Evolutionary conservation across 2,888 invertebrate species (phyloP), one percentile per base, ranked within the genome.

Genomic region (Amiota communis): DNA sequence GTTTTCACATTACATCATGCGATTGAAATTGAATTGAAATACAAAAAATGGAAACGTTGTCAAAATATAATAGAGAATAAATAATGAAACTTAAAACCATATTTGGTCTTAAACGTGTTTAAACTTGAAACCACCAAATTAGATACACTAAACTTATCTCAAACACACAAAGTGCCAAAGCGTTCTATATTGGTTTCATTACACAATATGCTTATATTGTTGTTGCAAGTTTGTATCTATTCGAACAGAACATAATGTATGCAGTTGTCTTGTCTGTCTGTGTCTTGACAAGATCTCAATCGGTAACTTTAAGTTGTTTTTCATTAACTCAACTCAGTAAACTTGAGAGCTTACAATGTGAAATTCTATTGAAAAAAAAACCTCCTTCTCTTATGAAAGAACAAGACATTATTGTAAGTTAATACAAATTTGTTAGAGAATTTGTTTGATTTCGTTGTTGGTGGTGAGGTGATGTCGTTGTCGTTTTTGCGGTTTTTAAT

Each of bases 11-110:
- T 68, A 53, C 46, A 48, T 48, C 48, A 51, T 15, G 20, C 51
- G 20, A 20, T 68, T 68, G 48, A 65, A 78, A 77, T 81, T 78
- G 77, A 85, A 82, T 82, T 85, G 82, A 82, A 84, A 53, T n/a
- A n/a, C n/a, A 53, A 53, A 53, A 8, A 8, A 53, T 53, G 53
- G n/a, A 53, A 53, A 53, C 8, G 53, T 8, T 15, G 13, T 53
- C 13, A 53, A 53, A 53, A 53, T 36, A 36, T 36, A 36, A 36
- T 36, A 36, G 36, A 36, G 36, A 36, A 36, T n/a, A 53, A 11
- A 53, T n/a, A 15, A 15, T 53, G 53, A 53, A 53, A 53, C 13
- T 53, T 15, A 53, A 53, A 53, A 12, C 53, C 53, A n/a, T 53
- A 53, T 53, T 53, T 53, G 53, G 53, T 15, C 15, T 53, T 53